These are phyloP conservation scores for Prenolepis imparis DNA, from an alignment of 2,888 invertebrate genomes.

Conservation along the genomic window DNA sequence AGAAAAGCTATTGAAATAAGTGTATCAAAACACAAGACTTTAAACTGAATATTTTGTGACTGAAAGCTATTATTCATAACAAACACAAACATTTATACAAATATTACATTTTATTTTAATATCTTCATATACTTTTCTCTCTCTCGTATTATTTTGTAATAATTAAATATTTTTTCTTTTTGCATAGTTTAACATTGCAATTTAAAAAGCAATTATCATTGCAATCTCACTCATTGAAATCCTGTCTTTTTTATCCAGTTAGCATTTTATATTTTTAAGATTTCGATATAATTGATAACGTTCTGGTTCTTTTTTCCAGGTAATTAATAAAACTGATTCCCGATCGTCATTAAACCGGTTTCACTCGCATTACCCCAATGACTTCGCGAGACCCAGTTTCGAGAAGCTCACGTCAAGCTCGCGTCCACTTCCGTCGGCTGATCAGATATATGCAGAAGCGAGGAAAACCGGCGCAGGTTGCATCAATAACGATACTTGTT, in stretches of 20 bases:
- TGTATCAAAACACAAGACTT: background rate
- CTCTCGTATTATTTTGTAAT: background rate
- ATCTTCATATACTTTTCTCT: background rate
- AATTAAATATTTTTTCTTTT: background rate
- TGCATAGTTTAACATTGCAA: background rate
- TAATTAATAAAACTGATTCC: slow-evolving; percentile 31
- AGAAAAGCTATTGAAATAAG: background rate
- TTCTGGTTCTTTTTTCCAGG: background rate
- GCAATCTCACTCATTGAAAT: background rate
- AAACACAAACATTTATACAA: background rate
- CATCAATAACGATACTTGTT: background rate
- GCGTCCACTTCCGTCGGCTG: slow-evolving; percentile 45
- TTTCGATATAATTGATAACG: background rate
- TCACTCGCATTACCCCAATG: slow-evolving; percentile 26
- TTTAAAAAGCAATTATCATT: background rate
- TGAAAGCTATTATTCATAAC: background rate
- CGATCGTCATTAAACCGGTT: slow-evolving; percentile 38
- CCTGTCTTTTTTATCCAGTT: background rate
- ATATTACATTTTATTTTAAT: too few species aligned
- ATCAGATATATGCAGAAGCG: slow-evolving; percentile 45
- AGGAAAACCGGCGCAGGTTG: slow-evolving; percentile 45
- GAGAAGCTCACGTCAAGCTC: slow-evolving; percentile 30
- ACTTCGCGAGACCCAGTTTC: slow-evolving; percentile 37
- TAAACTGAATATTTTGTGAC: background rate
- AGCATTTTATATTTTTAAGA: background rate